Percentiles rank a stretch among this genome's conserved stretches.
These are phyloP conservation scores for Glandiceps talaboti DNA, from an alignment of 53 echinoderm and acorn worm genomes.

Conservation along the genomic window DNA sequence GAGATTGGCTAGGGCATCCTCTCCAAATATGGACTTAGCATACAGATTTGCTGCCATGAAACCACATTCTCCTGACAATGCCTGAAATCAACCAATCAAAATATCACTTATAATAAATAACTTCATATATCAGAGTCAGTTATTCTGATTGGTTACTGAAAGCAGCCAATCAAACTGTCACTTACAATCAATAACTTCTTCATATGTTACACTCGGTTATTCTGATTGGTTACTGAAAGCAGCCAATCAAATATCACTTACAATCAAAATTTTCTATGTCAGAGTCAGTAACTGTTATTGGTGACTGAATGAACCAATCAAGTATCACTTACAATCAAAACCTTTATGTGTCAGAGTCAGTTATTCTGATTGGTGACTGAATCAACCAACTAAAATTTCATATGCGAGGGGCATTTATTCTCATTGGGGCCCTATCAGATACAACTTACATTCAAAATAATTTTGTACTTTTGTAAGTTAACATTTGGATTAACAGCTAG, in stretches of 20 bases:
- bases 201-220: neutral
- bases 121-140: neutral
- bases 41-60: constrained; percentile 98
- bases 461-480: too few species aligned
- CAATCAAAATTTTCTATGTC: neutral
- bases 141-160: neutral
- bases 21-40: constrained; percentile 94
- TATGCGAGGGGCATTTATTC: neutral
- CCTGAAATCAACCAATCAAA: constrained; percentile 26
- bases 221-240: neutral
- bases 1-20: constrained; percentile 92
- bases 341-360: neutral
- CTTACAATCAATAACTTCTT: neutral
- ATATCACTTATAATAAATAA: neutral
- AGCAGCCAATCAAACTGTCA: neutral
- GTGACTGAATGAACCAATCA: too few species aligned
- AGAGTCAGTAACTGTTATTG: neutral
- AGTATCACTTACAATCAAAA: too few species aligned
- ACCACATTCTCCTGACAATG: constrained; percentile 94
- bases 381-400: too few species aligned
- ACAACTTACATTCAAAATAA: neutral
- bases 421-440: neutral
- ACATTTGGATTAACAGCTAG: too few species aligned
- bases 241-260: neutral
- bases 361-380: neutral